Conservation (phyloP, 1,140 invertebrate genomes). For the Penaeus indicus region DNA sequence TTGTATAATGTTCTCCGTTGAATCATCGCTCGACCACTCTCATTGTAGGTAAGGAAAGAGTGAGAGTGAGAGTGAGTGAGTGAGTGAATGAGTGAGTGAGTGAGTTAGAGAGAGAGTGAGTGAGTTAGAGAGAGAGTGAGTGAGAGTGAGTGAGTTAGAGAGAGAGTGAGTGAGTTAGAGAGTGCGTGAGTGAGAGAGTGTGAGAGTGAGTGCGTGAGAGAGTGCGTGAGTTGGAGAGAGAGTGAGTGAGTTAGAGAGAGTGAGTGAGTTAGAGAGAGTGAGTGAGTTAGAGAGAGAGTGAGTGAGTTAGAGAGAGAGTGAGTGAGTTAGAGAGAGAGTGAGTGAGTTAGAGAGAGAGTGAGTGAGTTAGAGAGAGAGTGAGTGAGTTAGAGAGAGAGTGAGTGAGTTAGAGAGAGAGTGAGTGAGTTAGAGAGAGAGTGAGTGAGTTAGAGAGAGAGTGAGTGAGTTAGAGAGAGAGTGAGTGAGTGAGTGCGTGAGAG, state of each 20-base stretch:
- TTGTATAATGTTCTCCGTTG: no score
- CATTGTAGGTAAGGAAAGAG: not conserved
- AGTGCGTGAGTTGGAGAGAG: not conserved
- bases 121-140: not conserved
- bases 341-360: no score
- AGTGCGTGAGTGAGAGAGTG: no score
- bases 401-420: not conserved
- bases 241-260: no score
- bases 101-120: not conserved
- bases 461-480: not conserved
- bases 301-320: no score
- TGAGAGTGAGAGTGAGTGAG: not conserved
- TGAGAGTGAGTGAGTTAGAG: not conserved
- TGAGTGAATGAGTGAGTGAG: not conserved
- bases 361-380: no score
- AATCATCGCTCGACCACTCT: no score
- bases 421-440: not conserved
- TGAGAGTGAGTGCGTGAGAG: not conserved
- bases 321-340: no score
- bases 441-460: not conserved
- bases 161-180: no score
- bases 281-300: no score
- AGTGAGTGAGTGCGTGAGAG: no score
- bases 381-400: not conserved
- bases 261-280: no score